Evolutionary conservation across 2,797 vertebrate species (phyloP).

Genomic region (Enteromius thamalakanensis): DNA sequence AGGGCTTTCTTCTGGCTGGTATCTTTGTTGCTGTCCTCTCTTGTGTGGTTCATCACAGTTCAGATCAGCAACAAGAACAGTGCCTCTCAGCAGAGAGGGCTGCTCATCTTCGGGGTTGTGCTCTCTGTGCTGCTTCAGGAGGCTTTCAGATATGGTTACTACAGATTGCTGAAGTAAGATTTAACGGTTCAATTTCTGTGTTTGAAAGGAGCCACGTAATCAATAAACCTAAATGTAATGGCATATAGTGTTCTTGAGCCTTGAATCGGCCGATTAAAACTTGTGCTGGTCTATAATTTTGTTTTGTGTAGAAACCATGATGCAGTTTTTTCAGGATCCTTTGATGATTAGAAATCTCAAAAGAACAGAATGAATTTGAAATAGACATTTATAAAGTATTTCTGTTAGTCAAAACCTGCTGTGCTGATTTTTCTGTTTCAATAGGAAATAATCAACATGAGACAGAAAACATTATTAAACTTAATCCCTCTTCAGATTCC

Average conservation of each 20-base stretch:
- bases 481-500: background rate
- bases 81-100: slow-evolving; percentile 74
- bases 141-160: slow-evolving; percentile 76
- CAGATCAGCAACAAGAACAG: slow-evolving; percentile 75
- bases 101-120: slow-evolving; percentile 80
- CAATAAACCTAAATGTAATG: background rate
- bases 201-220: background rate
- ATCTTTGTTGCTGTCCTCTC: slow-evolving; percentile 80
- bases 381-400: background rate
- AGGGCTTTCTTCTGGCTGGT: slow-evolving; percentile 83
- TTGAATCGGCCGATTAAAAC: background rate
- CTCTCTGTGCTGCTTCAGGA: slow-evolving; percentile 82
- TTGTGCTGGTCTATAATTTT: background rate
- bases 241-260: background rate
- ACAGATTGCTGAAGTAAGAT: slow-evolving; percentile 82
- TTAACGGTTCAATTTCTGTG: background rate
- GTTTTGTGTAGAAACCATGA: background rate
- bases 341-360: background rate
- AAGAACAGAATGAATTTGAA: background rate
- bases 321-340: background rate
- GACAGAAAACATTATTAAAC: background rate
- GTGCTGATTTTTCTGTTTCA: background rate
- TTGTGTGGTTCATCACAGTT: slow-evolving; percentile 80
- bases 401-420: background rate
- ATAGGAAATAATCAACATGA: background rate